A percentile compares a stretch with the other conserved stretches of the same genome.
These are phyloP conservation scores for Eubasilissa regina DNA, from an alignment of 1,140 invertebrate genomes.

Conservation along the genomic window DNA sequence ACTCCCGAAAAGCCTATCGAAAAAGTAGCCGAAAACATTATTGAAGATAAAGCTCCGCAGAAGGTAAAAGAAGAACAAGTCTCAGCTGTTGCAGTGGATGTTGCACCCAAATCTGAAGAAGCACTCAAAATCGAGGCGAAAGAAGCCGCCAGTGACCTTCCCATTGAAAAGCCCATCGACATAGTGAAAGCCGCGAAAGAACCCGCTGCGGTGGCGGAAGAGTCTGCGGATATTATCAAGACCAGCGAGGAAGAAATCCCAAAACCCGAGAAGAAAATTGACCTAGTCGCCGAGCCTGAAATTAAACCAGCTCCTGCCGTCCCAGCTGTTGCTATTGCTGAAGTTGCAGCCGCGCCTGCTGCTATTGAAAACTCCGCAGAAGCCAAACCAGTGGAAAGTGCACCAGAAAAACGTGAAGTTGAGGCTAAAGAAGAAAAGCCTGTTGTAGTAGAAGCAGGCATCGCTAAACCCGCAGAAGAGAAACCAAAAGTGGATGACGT, in stretches of 20 bases:
- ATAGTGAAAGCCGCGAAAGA: slow-evolving; percentile 43
- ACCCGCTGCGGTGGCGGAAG: slow-evolving; percentile 55
- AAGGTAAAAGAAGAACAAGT: slow-evolving; percentile 36
- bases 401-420: slow-evolving; percentile 45
- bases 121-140: slow-evolving; percentile 37
- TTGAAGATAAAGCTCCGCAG: slow-evolving; percentile 11
- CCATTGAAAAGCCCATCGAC: slow-evolving; percentile 49
- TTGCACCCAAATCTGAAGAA: slow-evolving; percentile 28
- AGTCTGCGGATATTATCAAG: slow-evolving; percentile 40
- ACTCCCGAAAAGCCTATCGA: slow-evolving; percentile 6
- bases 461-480: slow-evolving; percentile 19
- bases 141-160: slow-evolving; percentile 25
- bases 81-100: slow-evolving; percentile 3
- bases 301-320: slow-evolving; percentile 9
- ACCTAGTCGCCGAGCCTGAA: slow-evolving; percentile 31
- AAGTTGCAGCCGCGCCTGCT: slow-evolving; percentile 3
- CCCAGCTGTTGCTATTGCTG: slow-evolving; percentile 16
- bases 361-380: background rate
- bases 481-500: slow-evolving; percentile 8
- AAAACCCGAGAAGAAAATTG: slow-evolving; percentile 47
- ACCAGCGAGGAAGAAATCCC: slow-evolving; percentile 18
- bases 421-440: slow-evolving; percentile 41
- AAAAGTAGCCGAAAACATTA: background rate
- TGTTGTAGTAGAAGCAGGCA: slow-evolving; percentile 10
- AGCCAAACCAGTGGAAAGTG: slow-evolving; percentile 33